Conservation (phyloP, 1,140 invertebrate species). For the Euwallacea similis region DNA sequence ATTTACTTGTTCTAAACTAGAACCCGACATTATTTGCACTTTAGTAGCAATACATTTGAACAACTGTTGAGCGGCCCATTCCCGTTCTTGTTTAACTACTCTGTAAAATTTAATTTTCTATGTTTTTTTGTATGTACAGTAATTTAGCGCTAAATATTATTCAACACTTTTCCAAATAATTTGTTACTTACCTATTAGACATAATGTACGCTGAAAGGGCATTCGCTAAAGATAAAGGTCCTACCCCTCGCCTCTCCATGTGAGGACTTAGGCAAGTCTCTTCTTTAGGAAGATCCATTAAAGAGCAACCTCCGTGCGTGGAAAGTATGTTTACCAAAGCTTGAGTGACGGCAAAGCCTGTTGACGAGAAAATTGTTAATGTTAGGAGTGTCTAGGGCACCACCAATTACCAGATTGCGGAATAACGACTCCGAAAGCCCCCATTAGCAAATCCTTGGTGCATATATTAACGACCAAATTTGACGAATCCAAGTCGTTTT, state of each 20-base stretch:
- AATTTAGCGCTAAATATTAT: background rate
- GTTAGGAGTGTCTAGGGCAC: background rate
- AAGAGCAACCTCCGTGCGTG: slow-evolving; percentile 53
- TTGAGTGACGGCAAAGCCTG: slow-evolving; percentile 63
- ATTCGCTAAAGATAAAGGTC: slow-evolving; percentile 62
- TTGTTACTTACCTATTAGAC: slow-evolving; percentile 52
- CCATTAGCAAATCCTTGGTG: slow-evolving; percentile 61
- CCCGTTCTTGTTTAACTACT: slow-evolving; percentile 52
- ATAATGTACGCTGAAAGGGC: slow-evolving; percentile 66
- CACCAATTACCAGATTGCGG: slow-evolving; percentile 35
- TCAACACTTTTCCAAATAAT: too few relatives aligned
- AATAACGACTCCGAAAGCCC: slow-evolving; percentile 43
- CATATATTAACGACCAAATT: slow-evolving; percentile 64
- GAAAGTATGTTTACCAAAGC: slow-evolving; percentile 62
- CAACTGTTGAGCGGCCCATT: slow-evolving; percentile 65
- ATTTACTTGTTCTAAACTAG: slow-evolving; percentile 51
- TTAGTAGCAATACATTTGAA: slow-evolving; percentile 54
- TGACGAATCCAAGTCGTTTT: slow-evolving; percentile 59
- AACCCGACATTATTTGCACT: slow-evolving; percentile 44
- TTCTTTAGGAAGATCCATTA: slow-evolving; percentile 54
- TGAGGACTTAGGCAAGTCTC: slow-evolving; percentile 40
- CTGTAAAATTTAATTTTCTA: slow-evolving; percentile 3
- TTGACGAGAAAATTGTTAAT: slow-evolving; percentile 1
- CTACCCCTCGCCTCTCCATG: slow-evolving; percentile 44
- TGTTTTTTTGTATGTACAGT: slow-evolving; percentile 16